A percentile compares a stretch with the other conserved stretches of the same genome.
Conservation (phyloP, 1,140 invertebrate species). For the Drosophila nannoptera region DNA sequence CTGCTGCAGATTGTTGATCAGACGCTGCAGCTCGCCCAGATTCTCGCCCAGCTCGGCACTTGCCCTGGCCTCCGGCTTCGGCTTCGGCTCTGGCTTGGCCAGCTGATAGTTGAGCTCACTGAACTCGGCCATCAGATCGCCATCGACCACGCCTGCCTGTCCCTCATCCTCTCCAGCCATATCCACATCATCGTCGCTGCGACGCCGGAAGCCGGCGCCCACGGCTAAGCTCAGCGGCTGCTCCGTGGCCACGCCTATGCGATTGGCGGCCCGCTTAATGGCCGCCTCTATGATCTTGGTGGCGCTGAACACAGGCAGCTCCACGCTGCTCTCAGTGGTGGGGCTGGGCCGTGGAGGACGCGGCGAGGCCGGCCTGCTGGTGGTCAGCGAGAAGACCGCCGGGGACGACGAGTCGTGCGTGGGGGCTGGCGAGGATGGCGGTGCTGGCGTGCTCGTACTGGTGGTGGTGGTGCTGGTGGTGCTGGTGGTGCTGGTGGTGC, state of each 20-base stretch:
- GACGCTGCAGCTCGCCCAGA: conserved; percentile 68
- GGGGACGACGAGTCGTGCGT: conserved; percentile 62
- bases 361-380: conserved; percentile 48
- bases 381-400: conserved; percentile 73
- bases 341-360: conserved; percentile 29
- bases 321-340: conserved; percentile 65
- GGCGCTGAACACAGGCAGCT: conserved; percentile 72
- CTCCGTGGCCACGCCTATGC: conserved; percentile 71
- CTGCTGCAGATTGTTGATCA: conserved; percentile 74
- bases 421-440: conserved; percentile 18
- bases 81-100: conserved; percentile 54
- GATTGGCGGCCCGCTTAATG: conserved; percentile 71
- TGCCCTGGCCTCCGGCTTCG: conserved; percentile 7
- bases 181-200: conserved; percentile 54
- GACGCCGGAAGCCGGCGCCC: conserved; percentile 57
- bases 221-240: conserved; percentile 38
- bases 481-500: conserved; percentile 2
- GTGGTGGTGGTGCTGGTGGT: conserved; percentile 20
- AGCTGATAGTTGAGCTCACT: conserved; percentile 74
- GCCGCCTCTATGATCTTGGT: conserved; percentile 76
- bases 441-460: neutral
- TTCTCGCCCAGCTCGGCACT: conserved; percentile 27
- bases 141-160: conserved; percentile 52
- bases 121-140: conserved; percentile 72
- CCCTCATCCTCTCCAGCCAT: neutral